Percentiles rank a stretch among this genome's conserved stretches.
Evolutionary conservation across 2,888 invertebrate species (phyloP).

Genomic region (Tachina lurida): DNA sequence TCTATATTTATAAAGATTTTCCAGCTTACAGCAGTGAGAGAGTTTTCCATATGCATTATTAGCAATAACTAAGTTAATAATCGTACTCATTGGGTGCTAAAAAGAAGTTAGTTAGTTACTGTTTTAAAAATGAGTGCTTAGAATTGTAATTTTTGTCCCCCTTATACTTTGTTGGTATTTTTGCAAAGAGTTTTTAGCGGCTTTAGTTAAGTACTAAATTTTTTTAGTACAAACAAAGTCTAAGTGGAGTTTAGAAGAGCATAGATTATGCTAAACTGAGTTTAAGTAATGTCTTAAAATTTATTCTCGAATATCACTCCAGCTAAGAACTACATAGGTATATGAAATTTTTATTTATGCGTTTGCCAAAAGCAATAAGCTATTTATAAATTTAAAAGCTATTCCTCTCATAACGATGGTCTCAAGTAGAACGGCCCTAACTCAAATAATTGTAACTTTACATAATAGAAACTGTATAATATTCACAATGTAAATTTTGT

Average conservation of each 20-base stretch:
- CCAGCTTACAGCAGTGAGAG: slow-evolving; percentile 46
- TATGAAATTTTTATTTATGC: no score
- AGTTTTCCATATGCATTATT: slow-evolving; percentile 44
- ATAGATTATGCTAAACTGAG: neutral
- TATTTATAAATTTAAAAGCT: no score
- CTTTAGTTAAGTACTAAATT: neutral
- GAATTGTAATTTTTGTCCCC: neutral
- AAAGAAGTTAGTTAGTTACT: slow-evolving; percentile 29
- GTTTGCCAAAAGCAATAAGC: no score
- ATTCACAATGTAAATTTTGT: no score
- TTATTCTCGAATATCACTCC: no score
- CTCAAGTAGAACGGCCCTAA: no score
- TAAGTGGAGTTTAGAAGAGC: slow-evolving; percentile 1
- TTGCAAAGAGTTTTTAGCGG: neutral
- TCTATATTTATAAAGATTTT: slow-evolving; percentile 79
- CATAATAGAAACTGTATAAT: no score
- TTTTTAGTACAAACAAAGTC: slow-evolving; percentile 20
- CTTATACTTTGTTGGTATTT: neutral
- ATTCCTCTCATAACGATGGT: no score
- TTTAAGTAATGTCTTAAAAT: neutral
- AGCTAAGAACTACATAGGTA: no score
- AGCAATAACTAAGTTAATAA: neutral
- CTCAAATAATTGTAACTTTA: no score
- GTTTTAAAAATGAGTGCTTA: slow-evolving; percentile 12
- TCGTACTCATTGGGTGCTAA: slow-evolving; percentile 23